Evolutionary conservation across 2,888 invertebrate species (phyloP).

Genomic region (Drosophila kambysellisi): DNA sequence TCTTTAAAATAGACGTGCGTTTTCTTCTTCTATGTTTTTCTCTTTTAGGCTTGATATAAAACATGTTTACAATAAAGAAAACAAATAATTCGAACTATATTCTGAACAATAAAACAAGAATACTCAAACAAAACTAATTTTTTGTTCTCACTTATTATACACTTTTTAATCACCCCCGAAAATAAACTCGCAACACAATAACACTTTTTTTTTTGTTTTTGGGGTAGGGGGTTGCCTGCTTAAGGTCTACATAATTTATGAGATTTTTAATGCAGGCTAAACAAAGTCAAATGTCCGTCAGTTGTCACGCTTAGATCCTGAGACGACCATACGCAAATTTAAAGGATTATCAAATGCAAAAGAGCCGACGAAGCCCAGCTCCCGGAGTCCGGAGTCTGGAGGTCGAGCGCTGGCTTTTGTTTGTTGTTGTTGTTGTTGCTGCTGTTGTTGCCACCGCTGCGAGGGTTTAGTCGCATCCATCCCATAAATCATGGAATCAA

Average conservation of each 20-base stretch:
- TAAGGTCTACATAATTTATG: constrained; percentile 55
- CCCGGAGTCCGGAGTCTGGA: constrained; percentile 12
- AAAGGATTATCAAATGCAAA: constrained; percentile 78
- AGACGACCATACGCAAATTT: constrained; percentile 73
- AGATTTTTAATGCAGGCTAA: constrained; percentile 60
- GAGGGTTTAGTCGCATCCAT: constrained; percentile 47
- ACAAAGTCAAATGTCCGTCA: constrained; percentile 74
- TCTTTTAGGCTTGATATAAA: neutral
- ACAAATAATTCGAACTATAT: neutral
- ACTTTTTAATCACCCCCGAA: constrained; percentile 16
- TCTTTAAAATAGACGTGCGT: neutral
- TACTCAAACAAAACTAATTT: neutral
- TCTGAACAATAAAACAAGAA: neutral
- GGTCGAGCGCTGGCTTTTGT: constrained; percentile 2
- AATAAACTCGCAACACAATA: constrained; percentile 17
- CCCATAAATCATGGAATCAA: constrained; percentile 79
- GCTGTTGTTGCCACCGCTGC: constrained; percentile 27
- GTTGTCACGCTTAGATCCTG: constrained; percentile 52
- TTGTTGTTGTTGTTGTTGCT: constrained; percentile 18
- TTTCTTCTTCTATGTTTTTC: neutral
- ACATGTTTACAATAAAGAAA: neutral
- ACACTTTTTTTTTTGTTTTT: constrained; percentile 1
- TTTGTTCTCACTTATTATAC: constrained; percentile 3
- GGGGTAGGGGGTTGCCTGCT: neutral
- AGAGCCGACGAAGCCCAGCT: constrained; percentile 38